Base-by-base conservation (phyloP, 2,113 vertebrate species). In the Plotosus lineatus region DNA sequence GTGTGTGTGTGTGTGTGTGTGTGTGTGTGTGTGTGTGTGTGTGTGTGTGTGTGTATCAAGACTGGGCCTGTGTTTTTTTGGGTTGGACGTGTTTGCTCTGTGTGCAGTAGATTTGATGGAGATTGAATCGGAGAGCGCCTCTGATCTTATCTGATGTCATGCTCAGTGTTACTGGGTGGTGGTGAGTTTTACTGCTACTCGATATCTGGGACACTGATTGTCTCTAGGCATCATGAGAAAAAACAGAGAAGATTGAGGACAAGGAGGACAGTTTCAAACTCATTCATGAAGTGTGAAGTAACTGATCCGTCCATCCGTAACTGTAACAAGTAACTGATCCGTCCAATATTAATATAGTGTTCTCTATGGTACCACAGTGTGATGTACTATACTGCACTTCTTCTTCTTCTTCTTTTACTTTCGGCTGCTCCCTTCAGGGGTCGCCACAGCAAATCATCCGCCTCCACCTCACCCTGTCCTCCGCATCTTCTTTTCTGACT, bases 141-240 rank as follows among this genome's bases (percentile, higher is more conserved):
- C 26, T 58, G 55, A 28, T 83, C 56, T 42, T 48, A 65, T 31
- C 68, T 72, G 77, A 50, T 77, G 73, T 82, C 71, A 61, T 77
- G 40, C 42, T 58, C 48, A 51, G 26, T 68, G 77, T 83, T 40
- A 65, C 85, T 86, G 61, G 78, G 56, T 80, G 78, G 56, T 83
- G 85, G 90, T 84, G 80, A 78, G 56, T 12, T 26, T 90, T 85
- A 86, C 87, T 61, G 68, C 58, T 48, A 46, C 68, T 86, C 88
- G 26, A 14, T 73, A 93, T 90, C 86, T 92, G 91, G 91, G 92
- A 77, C 91, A 91, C 71, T 83, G 83, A 79, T 74, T 90, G 75
- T 89, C 92, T 92, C 71, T 75, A 40, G 91, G 91, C 90, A 81
- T 83, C 75, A 83, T 61, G 55, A 75, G 53, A 72, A 46, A n/a